These are phyloP conservation scores for Tinamus guttatus DNA, from an alignment of 2,113 vertebrate species.

Conservation along the genomic window DNA sequence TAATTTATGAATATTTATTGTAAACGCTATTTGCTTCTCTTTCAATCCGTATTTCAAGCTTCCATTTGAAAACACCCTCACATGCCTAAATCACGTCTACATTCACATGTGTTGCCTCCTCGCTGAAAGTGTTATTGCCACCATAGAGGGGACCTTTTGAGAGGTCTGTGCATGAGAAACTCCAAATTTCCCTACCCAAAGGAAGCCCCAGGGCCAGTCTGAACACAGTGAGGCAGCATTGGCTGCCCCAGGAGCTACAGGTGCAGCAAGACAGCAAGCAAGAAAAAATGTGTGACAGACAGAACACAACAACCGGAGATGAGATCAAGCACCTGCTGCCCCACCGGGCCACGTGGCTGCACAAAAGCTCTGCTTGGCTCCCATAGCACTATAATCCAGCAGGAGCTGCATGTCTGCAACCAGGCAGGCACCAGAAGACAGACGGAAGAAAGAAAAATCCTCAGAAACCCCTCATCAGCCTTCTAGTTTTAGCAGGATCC, in stretches of 20 bases:
- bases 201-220: background rate
- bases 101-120: background rate
- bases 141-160: background rate
- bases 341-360: background rate
- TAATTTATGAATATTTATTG: background rate
- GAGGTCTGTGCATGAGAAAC: background rate
- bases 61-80: background rate
- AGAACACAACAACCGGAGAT: background rate
- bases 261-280: background rate
- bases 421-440: background rate
- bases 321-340: background rate
- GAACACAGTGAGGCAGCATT: fast-evolving
- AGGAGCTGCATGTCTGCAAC: fast-evolving
- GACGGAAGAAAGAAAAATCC: background rate
- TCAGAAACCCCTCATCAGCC: background rate
- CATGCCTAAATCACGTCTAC: background rate
- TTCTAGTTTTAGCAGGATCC: background rate
- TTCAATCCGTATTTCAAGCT: background rate
- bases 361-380: background rate
- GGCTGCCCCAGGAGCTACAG: background rate
- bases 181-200: background rate
- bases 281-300: background rate
- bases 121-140: background rate
- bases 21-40: background rate
- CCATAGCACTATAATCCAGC: fast-evolving